Conservation (phyloP, 2,113 vertebrate genomes). For the Martes martes region DNA sequence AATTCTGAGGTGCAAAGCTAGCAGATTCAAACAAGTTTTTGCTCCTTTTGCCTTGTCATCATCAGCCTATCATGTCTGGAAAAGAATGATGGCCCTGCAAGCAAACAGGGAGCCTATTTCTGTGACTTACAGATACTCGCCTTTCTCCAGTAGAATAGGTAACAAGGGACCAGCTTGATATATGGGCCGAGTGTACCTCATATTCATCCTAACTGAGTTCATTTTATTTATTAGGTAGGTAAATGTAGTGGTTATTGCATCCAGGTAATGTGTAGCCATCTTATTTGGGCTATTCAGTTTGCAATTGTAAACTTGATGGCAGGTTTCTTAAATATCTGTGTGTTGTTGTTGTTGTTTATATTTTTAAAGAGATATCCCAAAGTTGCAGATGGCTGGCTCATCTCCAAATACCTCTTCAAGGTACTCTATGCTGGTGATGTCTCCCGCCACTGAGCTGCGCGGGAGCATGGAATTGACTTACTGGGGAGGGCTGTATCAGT, state of each 20-base stretch:
- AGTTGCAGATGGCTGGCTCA: conserved; percentile 57
- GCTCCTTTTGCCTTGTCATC: neutral
- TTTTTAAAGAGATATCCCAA: conserved; percentile 62
- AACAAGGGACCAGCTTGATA: neutral
- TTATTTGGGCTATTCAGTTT: conserved; percentile 46
- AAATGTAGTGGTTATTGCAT: conserved; percentile 1
- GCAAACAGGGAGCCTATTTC: neutral
- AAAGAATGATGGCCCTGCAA: neutral
- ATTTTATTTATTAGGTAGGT: neutral
- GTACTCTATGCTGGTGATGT: conserved; percentile 58
- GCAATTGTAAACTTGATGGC: conserved; percentile 27
- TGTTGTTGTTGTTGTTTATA: conserved; percentile 51
- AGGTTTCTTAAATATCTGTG: conserved; percentile 58
- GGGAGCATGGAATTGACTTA: conserved; percentile 55
- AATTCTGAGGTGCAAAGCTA: neutral
- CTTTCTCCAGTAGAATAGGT: neutral
- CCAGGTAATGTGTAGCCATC: neutral
- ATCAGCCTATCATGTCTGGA: neutral
- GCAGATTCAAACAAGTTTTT: neutral
- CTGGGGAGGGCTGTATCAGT: conserved; percentile 58
- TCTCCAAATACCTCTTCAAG: conserved; percentile 64
- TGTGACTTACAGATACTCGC: neutral
- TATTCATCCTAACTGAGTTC: neutral
- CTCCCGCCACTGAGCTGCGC: conserved; percentile 44
- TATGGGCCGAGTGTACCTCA: neutral